Evolutionary conservation across 2,797 vertebrate species (phyloP), one percentile per base, ranked within the genome.

Genomic region (Sparidentex hasta): DNA sequence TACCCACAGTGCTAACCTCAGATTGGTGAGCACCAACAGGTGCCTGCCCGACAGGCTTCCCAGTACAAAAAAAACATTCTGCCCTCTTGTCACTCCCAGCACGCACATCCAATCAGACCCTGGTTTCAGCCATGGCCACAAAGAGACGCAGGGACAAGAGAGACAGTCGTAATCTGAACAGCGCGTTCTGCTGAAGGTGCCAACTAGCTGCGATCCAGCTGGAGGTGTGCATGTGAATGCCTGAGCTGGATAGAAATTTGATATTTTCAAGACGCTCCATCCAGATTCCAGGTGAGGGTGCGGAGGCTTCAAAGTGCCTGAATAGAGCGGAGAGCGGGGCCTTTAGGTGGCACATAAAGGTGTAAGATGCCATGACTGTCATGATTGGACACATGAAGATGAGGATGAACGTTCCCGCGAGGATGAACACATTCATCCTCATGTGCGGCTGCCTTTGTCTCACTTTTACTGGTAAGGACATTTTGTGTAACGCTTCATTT

Each of bases 21-120:
- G 71, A 90, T 84, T 90, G 91, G 90, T 73, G 89, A 91, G 83
- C 91, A 93, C 93, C 91, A 94, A 95, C 95, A 96, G 95, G 95
- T 95, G 94, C 82, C 87, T 93, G 84, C 79, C 84, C 86, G 86
- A 54, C 85, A 91, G 90, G 88, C 90, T 84, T 81, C 81, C 79
- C 76, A 93, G 85, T 90, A 89, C 90, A 93, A 93, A n/a, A n/a
- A n/a, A 92, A 81, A 87, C 92, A 94, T 93, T 92, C 93, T 90
- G 69, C 71, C 88, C 89, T 87, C 85, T 90, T 64, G 90, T 93
- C 93, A 93, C 93, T 92, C 93, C 87, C 87, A 87, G 81, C 69
- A 59, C 54, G 11, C 59, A 7, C 73, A 61, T 76, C 93, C 93
- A 93, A 92, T 95, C 91, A 87, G 84, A 43, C 75, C 23, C 11